Base-by-base conservation (phyloP, 2,888 invertebrate species). In the Drosophila infuscata region DNA sequence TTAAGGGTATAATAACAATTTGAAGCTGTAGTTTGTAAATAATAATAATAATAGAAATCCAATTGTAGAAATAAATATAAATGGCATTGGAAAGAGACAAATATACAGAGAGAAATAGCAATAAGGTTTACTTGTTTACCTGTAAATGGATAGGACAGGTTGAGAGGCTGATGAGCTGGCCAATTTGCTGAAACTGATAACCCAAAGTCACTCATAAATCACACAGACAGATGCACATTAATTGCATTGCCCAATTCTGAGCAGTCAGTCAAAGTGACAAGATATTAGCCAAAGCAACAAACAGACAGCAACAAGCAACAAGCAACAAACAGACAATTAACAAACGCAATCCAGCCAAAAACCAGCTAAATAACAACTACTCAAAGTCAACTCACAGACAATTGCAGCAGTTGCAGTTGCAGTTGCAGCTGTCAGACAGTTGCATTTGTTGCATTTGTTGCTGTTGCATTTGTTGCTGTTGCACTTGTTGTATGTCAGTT, bases 271-370 rank as follows among this genome's bases (percentile, higher is more conserved):
- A 2, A 41, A n/a, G n/a, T 5, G 8, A 29, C 38, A 54, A 3
- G 32, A 32, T 20, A 20, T 33, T 17, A 36, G 38, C 38, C 52
- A 30, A 29, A 32, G 33, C 11, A 63, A 49, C 56, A 65, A 30
- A 12, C 32, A 9, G 58, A 68, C 73, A 60, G 60, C 33, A 72
- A 46, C 70, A 54, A 67, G 74, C 66, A 53, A 69, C 74, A 82
- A 76, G 83, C 83, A 74, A 78, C 76, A 66, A 59, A n/a, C 30
- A 53, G 71, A 69, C 74, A 82, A 79, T 85, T 85, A 74, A 78
- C 76, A 66, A 59, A n/a, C 30, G 6, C 68, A 66, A 35, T 48
- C 20, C 43, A 11, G 41, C 9, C 49, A 25, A 41, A 41, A 67
- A 52, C 63, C 58, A 52, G 32, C 60, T 20, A 51, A 51, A 51